These are phyloP conservation scores for Ceratoteleas bidentatus DNA, from an alignment of 1,140 invertebrate genomes.

Conservation along the genomic window DNA sequence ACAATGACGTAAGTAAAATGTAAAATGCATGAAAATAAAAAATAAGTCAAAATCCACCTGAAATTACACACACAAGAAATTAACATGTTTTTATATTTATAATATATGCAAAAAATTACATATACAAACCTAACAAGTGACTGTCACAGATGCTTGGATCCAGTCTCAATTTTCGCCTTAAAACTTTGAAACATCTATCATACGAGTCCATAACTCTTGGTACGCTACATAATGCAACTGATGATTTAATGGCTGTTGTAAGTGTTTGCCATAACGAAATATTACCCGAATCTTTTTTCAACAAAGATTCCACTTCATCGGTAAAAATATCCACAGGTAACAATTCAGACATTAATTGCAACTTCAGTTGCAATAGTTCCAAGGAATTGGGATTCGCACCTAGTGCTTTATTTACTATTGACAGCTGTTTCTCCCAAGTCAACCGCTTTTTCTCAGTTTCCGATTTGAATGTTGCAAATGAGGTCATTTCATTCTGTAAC, in stretches of 20 bases:
- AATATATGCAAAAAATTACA: background rate
- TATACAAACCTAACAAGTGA: constrained; percentile 69
- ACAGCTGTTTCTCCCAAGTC: constrained; percentile 80
- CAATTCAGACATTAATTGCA: constrained; percentile 79
- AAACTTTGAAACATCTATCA: constrained; percentile 81
- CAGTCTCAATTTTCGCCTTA: constrained; percentile 79
- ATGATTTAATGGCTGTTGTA: constrained; percentile 83
- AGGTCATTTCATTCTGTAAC: constrained; percentile 63
- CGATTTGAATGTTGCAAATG: constrained; percentile 75
- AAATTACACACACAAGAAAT: background rate
- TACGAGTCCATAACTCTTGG: constrained; percentile 83
- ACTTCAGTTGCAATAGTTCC: constrained; percentile 79
- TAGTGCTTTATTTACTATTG: constrained; percentile 83
- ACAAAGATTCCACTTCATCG: constrained; percentile 79
- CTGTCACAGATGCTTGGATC: constrained; percentile 69
- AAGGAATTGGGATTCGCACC: constrained; percentile 79
- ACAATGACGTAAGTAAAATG: background rate
- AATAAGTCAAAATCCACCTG: no score
- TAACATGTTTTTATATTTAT: background rate
- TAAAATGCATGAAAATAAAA: background rate
- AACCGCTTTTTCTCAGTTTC: constrained; percentile 74
- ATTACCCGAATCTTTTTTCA: constrained; percentile 82
- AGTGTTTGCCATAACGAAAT: constrained; percentile 83
- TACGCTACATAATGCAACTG: constrained; percentile 84
- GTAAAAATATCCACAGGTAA: constrained; percentile 81